Conservation (phyloP, 1,140 invertebrate species). For the Bombus haemorrhoidalis region DNA sequence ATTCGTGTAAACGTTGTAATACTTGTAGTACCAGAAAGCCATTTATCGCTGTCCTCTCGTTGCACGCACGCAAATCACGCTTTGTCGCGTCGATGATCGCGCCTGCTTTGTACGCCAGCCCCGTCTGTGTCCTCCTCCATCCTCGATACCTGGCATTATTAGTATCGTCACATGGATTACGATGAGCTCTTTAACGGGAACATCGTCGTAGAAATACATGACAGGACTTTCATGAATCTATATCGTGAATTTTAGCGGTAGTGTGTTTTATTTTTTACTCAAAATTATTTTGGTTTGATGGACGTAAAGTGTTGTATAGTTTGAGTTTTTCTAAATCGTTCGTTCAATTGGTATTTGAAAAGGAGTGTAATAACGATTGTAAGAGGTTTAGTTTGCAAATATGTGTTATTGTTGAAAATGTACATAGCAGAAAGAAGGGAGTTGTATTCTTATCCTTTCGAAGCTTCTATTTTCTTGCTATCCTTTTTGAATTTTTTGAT, state of each 20-base stretch:
- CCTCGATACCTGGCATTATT: conserved; percentile 25
- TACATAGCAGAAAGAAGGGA: too few species aligned
- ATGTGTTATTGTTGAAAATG: too few species aligned
- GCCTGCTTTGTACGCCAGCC: conserved; percentile 15
- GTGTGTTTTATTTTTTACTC: not conserved
- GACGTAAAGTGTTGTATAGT: not conserved
- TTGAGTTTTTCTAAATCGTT: not conserved
- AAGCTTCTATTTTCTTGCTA: too few species aligned
- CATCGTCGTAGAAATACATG: not conserved
- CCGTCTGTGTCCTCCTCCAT: not conserved
- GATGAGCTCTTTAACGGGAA: not conserved
- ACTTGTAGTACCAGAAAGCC: conserved; percentile 52
- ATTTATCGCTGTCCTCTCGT: conserved; percentile 50
- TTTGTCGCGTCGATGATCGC: conserved; percentile 44
- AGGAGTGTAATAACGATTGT: not conserved
- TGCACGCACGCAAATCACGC: conserved; percentile 45
- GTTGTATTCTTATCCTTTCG: too few species aligned
- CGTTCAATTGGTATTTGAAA: not conserved
- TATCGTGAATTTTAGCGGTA: not conserved
- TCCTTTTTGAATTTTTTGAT: not conserved
- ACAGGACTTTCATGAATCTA: not conserved
- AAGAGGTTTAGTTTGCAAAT: too few species aligned
- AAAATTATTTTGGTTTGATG: not conserved
- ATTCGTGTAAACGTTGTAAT: conserved; percentile 56
- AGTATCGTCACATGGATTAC: conserved; percentile 12